Conservation (phyloP, 2,797 vertebrate genomes). For the Clarias pachynema region DNA sequence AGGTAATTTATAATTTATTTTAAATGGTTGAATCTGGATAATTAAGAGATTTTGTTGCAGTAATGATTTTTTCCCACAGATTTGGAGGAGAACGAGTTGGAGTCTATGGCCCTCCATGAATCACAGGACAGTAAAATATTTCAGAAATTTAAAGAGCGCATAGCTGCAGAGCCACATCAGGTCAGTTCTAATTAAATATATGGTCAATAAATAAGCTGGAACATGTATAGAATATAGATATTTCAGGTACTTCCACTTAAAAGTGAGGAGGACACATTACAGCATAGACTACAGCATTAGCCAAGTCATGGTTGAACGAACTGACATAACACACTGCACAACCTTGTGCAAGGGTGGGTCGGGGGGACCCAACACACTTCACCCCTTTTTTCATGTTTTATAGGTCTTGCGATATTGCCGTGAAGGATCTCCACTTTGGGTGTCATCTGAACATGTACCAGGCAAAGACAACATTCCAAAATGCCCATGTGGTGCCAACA, state of each 20-base stretch:
- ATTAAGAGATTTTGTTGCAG: background rate
- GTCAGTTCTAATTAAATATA: slow-evolving; percentile 65
- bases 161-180: slow-evolving; percentile 88
- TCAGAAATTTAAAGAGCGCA: slow-evolving; percentile 82
- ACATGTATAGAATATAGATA: background rate
- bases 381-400: background rate
- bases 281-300: background rate
- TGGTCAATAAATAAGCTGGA: background rate
- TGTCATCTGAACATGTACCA: slow-evolving; percentile 85
- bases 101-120: slow-evolving; percentile 90
- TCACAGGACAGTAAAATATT: slow-evolving; percentile 85
- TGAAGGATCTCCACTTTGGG: slow-evolving; percentile 85
- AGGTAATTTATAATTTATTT: slow-evolving; percentile 20
- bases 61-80: slow-evolving; percentile 55
- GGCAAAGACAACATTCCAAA: slow-evolving; percentile 81
- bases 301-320: background rate
- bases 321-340: too few relatives aligned
- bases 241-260: background rate
- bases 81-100: slow-evolving; percentile 80
- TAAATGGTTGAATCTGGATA: background rate
- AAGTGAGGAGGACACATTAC: background rate
- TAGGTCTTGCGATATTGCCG: slow-evolving; percentile 93
- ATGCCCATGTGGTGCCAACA: slow-evolving; percentile 87
- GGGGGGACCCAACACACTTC: too few relatives aligned
- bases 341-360: too few relatives aligned